Percentiles rank a stretch among this genome's conserved stretches.
These are phyloP conservation scores for Leptonema lineaticorne DNA, from an alignment of 1,140 invertebrate genomes.

Conservation along the genomic window DNA sequence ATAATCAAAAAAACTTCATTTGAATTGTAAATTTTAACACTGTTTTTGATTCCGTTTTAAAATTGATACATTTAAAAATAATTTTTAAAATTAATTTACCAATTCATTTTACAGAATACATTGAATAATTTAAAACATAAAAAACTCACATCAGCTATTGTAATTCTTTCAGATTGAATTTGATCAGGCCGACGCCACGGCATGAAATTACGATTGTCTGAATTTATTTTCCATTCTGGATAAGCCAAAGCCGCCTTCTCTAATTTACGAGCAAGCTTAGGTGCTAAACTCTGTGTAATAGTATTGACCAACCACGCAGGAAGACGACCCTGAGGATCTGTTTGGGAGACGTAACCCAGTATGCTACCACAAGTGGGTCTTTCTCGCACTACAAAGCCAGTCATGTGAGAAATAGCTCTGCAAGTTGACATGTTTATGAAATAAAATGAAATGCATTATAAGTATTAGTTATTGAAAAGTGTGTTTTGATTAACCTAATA, in stretches of 20 bases:
- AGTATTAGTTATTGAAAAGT: too few species aligned
- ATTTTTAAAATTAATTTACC: too few species aligned
- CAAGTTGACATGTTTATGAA: slow-evolving; percentile 38
- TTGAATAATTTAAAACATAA: too few species aligned
- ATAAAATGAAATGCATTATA: too few species aligned
- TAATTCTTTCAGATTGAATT: slow-evolving; percentile 67
- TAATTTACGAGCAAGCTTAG: slow-evolving; percentile 78
- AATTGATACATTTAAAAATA: too few species aligned
- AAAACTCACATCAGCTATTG: slow-evolving; percentile 65
- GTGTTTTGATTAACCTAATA: slow-evolving; percentile 60
- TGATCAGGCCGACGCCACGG: slow-evolving; percentile 88
- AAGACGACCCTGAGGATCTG: slow-evolving; percentile 84
- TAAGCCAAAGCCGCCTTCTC: slow-evolving; percentile 80
- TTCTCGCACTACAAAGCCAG: slow-evolving; percentile 62
- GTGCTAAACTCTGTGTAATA: slow-evolving; percentile 82
- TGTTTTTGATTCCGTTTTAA: too few species aligned
- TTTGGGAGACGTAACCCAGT: slow-evolving; percentile 82
- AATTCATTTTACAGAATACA: too few species aligned
- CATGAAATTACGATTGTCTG: slow-evolving; percentile 73
- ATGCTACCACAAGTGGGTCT: slow-evolving; percentile 63
- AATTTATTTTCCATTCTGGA: slow-evolving; percentile 71
- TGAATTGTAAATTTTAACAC: too few species aligned
- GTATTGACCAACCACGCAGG: slow-evolving; percentile 89
- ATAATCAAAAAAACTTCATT: too few species aligned
- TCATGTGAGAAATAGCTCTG: slow-evolving; percentile 68